Base-by-base conservation (phyloP, 2,797 vertebrate genomes). In the Spinus pinus region DNA sequence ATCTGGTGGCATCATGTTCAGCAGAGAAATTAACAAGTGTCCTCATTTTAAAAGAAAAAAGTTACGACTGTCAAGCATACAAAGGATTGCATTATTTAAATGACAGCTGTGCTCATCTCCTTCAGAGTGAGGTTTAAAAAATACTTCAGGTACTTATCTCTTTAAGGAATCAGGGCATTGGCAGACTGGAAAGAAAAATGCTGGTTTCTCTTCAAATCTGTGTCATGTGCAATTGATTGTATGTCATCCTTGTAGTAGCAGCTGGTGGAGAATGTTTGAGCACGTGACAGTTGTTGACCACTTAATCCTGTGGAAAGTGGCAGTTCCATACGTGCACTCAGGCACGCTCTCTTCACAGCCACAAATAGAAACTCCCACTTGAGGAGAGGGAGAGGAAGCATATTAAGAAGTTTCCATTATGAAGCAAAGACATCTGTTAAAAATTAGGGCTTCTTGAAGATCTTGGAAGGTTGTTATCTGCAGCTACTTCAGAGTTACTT, bases 321-420 rank as follows among this genome's bases (percentile, higher is more conserved):
- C 61, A 18, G 18, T 88, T 49, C 64, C 39, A 3, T 47, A 60
- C 0, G 1, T 82, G 64, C 42, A 14, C 0, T 0, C 35, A 53
- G 44, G 41, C 88, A 74, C 1, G 1, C 37, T 78, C 25, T 85
- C 57, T 60, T 87, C 74, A 44, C 3, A 5, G 65, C 42, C 64
- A 73, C 10, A 7, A 49, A 77, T 35, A 88, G 67, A 69, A 67
- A 39, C 60, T 90, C 58, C 62, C 51, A 65, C 33, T 86, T 2
- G 0, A 64, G 31, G 28, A 46, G 19, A 8, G n/a, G 18, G 19
- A 15, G 13, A 41, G 27, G 14, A 78, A 62, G 44, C 67, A 39
- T 82, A 49, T 77, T 92, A 60, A 92, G 39, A 93, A 53, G 42
- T 73, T 90, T 24, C 15, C 23, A 6, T 81, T 69, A 62, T 33